A percentile compares a stretch with the other conserved stretches of the same genome.
Evolutionary conservation across 2,113 vertebrate genomes (phyloP).

Genomic region (Macquaria ambigua): DNA sequence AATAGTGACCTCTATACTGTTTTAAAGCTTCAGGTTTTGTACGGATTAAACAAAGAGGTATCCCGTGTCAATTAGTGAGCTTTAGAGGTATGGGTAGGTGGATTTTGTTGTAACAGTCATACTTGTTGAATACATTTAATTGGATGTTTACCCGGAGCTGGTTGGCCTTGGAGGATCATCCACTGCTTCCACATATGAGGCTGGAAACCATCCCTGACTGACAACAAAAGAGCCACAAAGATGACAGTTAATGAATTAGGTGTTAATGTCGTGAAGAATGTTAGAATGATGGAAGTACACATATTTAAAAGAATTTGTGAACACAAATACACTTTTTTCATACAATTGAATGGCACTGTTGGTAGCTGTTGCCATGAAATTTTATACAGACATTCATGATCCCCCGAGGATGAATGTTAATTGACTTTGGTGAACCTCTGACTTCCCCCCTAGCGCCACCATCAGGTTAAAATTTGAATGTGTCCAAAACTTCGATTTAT

Average conservation of each 20-base stretch:
- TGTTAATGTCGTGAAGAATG: neutral
- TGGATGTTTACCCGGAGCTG: constrained; percentile 66
- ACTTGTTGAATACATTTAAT: neutral
- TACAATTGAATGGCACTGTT: too few relatives aligned
- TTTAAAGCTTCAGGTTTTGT: neutral
- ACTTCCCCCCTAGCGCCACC: too few relatives aligned
- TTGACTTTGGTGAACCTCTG: too few relatives aligned
- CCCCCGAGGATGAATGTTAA: neutral
- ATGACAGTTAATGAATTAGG: neutral
- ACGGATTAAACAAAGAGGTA: neutral
- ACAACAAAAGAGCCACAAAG: constrained; percentile 5
- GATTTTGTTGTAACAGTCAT: neutral
- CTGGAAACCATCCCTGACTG: constrained; percentile 86
- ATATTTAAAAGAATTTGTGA: neutral
- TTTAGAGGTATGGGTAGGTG: neutral
- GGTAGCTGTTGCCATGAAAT: too few relatives aligned
- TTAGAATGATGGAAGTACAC: neutral
- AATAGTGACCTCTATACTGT: too few relatives aligned
- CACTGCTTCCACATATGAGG: constrained; percentile 71
- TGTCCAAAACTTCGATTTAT: neutral
- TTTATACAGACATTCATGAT: neutral
- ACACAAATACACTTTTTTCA: neutral
- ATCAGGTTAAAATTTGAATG: too few relatives aligned
- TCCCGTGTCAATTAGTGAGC: neutral
- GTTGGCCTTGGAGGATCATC: constrained; percentile 52